Evolutionary conservation across 2,797 vertebrate genomes (phyloP), one percentile per base, ranked within the genome.

Genomic region (Taeniopygia guttata): DNA sequence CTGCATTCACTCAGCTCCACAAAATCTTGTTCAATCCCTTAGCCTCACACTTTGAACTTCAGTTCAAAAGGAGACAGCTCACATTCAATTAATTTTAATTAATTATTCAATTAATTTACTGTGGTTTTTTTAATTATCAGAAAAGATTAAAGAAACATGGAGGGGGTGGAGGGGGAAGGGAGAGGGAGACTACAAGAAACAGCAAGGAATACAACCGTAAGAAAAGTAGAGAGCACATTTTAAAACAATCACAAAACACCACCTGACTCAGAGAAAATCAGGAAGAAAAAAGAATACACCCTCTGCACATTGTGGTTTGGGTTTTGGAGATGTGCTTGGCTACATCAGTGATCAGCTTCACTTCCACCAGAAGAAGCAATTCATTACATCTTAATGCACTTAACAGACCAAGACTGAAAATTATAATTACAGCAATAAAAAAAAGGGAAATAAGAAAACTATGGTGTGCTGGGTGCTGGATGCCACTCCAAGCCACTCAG

Each of bases 111-210:
- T 42, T n/a, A 45, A 16, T 46, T 42, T 48, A 16, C 12, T 59
- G 52, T 12, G 15, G 0, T 7, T 0, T 5, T 59, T 46, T 14
- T 1, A 10, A 66, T 55, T 30, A 52, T 10, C 2, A 36, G 42
- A 56, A 69, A 80, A 59, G 1, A 76, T 58, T 42, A 78, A 75
- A 85, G 63, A 36, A 60, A 56, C 11, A 16, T 32, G 21, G 63
- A 26, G 43, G 30, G 13, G 15, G 12, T 3, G 4, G 69, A 34
- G 9, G 11, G 22, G 25, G 11, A 11, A 38, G 32, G 52, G 32
- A 60, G 59, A 66, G 14, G 34, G 5, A 69, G 4, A 42, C 11
- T 19, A 30, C 0, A 0, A 87, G 36, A 87, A 89, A 56, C 5
- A 51, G 11, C 23, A 76, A 88, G 14, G 25, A 34, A 46, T 38